Base-by-base conservation (phyloP, 53 echinoderm and acorn worm species). In the Henricia sp. region DNA sequence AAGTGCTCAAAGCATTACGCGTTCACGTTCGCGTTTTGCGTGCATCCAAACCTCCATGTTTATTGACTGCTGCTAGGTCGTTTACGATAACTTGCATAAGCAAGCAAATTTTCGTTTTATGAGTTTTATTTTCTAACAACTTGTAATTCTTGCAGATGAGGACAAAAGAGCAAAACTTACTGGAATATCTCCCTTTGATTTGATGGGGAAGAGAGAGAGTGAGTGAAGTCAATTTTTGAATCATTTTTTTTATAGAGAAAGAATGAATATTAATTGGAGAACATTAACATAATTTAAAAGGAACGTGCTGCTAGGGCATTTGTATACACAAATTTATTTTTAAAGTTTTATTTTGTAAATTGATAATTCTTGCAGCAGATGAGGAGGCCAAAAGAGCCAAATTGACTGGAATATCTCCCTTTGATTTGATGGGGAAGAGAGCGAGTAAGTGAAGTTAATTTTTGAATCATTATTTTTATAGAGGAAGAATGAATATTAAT, bases 381-480 rank as follows among this genome's bases (percentile, higher is more conserved):
- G 32, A 60, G 1, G 29, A 33, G 35, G 17, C 16, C 33, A 40
- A 37, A 24, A 9, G 40, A 23, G 38, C 38, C 2, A 20, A 40
- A 23, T 40, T 67, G 28, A 67, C 67, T 14, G 67, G 67, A 17
- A 67, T 67, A 23, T 40, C 67, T 14, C 37, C 67, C 1, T 67
- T 38, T 17, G 67, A 67, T 40, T 24, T 67, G 40, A 37, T 67
- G 0, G 67, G 67, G 14, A 67, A 67, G 67, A 28, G 38, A 16
- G 9, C 48, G n/a, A n/a, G n/a, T n/a, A n/a, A n/a, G n/a, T n/a
- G n/a, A n/a, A 60, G 62, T 60, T 1, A 13, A 8, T 27, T 56
- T 56, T n/a, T n/a, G n/a, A n/a, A n/a, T n/a, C n/a, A n/a, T n/a
- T n/a, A n/a, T n/a, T n/a, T 56, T 12, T 27, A 25, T 21, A 20